A percentile compares a stretch with the other conserved stretches of the same genome.
Conservation (phyloP, 2,113 vertebrate species). For the Empidonax traillii region DNA sequence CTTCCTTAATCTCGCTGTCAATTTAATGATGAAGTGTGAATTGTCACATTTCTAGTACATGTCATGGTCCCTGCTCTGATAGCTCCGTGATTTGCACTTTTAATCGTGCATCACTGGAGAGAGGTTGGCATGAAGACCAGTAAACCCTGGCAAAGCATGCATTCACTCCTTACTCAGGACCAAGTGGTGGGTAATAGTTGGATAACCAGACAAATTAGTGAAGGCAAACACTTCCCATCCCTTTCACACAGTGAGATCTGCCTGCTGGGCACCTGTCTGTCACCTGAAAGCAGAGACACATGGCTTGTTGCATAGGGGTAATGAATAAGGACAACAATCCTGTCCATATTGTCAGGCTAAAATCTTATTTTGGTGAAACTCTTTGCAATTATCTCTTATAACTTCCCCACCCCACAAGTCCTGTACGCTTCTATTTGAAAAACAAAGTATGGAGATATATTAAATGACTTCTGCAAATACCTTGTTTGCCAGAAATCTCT, state of each 20-base stretch:
- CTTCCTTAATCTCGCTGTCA: neutral
- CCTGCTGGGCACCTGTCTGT: neutral
- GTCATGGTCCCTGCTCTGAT: neutral
- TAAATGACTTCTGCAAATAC: neutral
- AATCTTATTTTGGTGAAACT: neutral
- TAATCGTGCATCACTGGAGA: neutral
- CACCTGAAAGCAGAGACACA: neutral
- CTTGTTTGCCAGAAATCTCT: neutral
- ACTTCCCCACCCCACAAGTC: neutral
- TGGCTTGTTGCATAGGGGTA: neutral
- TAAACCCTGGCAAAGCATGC: neutral
- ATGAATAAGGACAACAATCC: neutral
- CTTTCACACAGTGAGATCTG: neutral
- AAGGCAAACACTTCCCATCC: neutral
- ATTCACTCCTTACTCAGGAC: neutral
- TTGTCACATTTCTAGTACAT: neutral
- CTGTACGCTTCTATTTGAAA: neutral
- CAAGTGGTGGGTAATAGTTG: neutral
- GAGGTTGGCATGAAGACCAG: neutral
- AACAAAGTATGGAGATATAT: neutral
- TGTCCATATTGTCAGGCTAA: neutral
- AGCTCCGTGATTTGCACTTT: neutral
- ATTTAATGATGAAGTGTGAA: constrained; percentile 31
- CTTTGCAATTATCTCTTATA: neutral
- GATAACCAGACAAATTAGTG: neutral